Percentiles rank a stretch among this genome's conserved stretches.
These are phyloP conservation scores for Steromphala cineraria DNA, from an alignment of 2,888 invertebrate species.

Conservation along the genomic window DNA sequence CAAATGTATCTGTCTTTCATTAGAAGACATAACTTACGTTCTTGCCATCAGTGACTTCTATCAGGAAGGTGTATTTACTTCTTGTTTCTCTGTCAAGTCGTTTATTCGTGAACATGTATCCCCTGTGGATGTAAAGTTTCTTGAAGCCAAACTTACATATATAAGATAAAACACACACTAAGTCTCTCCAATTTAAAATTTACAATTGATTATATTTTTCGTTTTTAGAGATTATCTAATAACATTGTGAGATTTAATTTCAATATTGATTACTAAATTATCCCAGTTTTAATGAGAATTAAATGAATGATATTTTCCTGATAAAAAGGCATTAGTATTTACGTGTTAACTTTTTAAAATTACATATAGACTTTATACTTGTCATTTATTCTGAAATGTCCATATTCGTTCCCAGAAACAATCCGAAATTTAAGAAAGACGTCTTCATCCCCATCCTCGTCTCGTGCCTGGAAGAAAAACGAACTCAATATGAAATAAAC, in stretches of 20 bases:
- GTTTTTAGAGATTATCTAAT: too few relatives aligned
- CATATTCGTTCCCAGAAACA: constrained; percentile 24
- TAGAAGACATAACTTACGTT: constrained; percentile 33
- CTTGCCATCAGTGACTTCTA: constrained; percentile 36
- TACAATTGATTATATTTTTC: too few relatives aligned
- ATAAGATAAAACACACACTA: too few relatives aligned
- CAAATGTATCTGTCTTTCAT: too few relatives aligned
- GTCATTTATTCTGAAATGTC: constrained; percentile 31
- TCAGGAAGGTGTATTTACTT: constrained; percentile 18
- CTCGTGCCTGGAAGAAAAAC: constrained; percentile 29
- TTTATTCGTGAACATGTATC: constrained; percentile 31
- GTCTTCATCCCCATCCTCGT: constrained; percentile 47
- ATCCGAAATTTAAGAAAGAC: constrained; percentile 38
- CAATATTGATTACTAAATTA: too few relatives aligned
- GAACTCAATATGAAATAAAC: too few relatives aligned
- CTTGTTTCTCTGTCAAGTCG: constrained; percentile 37
- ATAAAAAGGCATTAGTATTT: too few relatives aligned
- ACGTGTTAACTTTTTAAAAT: background rate
- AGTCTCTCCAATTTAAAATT: too few relatives aligned
- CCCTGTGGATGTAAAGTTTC: constrained; percentile 21
- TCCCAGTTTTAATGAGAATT: too few relatives aligned
- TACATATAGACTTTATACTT: constrained; percentile 8
- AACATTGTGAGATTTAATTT: too few relatives aligned
- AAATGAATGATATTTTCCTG: too few relatives aligned
- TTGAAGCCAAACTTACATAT: background rate